Conservation (phyloP, 1,140 invertebrate species). For the Drosophila ananassae region DNA sequence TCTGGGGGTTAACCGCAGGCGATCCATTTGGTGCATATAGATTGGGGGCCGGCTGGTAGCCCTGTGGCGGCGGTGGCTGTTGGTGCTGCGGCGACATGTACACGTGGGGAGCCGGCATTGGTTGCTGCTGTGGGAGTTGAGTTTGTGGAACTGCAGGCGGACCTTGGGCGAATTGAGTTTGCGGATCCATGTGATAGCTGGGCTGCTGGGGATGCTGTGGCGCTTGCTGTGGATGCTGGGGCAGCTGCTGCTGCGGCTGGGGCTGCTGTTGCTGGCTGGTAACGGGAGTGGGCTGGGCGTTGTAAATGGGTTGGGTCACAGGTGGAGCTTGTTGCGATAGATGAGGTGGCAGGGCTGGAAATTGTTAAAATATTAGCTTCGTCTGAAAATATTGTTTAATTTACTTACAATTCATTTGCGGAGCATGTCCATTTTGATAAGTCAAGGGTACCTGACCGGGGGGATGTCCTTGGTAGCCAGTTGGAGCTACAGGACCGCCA, state of each 20-base stretch:
- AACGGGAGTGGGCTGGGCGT: conserved; percentile 42
- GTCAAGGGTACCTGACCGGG: conserved; percentile 45
- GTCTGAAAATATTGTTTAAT: background rate
- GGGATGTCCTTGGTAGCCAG: conserved; percentile 48
- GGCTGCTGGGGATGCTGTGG: conserved; percentile 46
- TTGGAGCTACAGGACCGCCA: conserved; percentile 5
- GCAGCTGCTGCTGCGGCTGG: conserved; percentile 11
- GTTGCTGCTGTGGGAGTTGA: conserved; percentile 47
- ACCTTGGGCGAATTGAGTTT: conserved; percentile 49
- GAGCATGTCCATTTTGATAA: conserved; percentile 69
- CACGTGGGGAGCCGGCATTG: conserved; percentile 48
- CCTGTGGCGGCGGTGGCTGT: conserved; percentile 49
- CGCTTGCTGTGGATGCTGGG: conserved; percentile 28
- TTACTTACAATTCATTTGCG: conserved; percentile 60
- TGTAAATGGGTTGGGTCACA: conserved; percentile 53
- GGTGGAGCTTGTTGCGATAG: conserved; percentile 36
- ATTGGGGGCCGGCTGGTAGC: conserved; percentile 46
- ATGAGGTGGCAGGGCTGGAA: conserved; percentile 59
- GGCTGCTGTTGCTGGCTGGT: conserved; percentile 40
- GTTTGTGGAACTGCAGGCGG: conserved; percentile 56
- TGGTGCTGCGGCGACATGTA: conserved; percentile 71
- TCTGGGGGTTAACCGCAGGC: conserved; percentile 53
- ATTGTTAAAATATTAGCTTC: background rate
- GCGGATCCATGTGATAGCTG: conserved; percentile 49
- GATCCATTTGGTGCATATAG: conserved; percentile 67